Evolutionary conservation across 2,888 invertebrate genomes (phyloP).

Genomic region (Gibbula magus): DNA sequence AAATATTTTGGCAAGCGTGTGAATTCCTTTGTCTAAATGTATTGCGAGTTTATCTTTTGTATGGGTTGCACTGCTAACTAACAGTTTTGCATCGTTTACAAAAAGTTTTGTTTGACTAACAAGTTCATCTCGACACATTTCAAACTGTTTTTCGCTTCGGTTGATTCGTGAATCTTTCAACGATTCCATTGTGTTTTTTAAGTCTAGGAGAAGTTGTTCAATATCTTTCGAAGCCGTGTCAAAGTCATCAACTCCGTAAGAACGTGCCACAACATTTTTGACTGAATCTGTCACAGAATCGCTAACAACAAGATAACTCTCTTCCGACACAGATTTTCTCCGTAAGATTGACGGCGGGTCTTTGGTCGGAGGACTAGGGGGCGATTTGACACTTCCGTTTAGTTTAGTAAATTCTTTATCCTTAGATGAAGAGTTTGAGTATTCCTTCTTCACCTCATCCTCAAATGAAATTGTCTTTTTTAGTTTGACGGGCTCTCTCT

Average conservation of each 20-base stretch:
- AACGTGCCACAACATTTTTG: slow-evolving; percentile 54
- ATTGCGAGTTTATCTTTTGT: slow-evolving; percentile 81
- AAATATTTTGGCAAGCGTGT: slow-evolving; percentile 83
- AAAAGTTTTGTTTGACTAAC: slow-evolving; percentile 87
- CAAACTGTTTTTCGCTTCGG: slow-evolving; percentile 76
- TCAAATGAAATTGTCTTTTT: slow-evolving; percentile 13
- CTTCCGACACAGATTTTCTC: slow-evolving; percentile 43
- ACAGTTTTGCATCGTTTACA: slow-evolving; percentile 87
- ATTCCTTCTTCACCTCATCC: not conserved
- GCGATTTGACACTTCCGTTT: slow-evolving; percentile 13
- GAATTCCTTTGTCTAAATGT: slow-evolving; percentile 85
- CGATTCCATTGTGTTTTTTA: slow-evolving; percentile 64
- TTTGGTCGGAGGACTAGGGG: not conserved
- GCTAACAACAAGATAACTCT: slow-evolving; percentile 60
- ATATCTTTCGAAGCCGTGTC: slow-evolving; percentile 58
- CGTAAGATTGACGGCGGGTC: not conserved
- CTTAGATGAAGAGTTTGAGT: not conserved
- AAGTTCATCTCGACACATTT: slow-evolving; percentile 82
- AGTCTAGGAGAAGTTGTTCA: slow-evolving; percentile 75
- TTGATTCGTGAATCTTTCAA: slow-evolving; percentile 60
- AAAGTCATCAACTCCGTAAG: slow-evolving; percentile 57
- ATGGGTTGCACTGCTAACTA: slow-evolving; percentile 88
- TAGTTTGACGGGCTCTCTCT: not conserved
- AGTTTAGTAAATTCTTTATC: not conserved
- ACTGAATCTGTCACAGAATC: slow-evolving; percentile 57